Base-by-base conservation (phyloP, 2,113 vertebrate genomes). In the Peromyscus californicus region DNA sequence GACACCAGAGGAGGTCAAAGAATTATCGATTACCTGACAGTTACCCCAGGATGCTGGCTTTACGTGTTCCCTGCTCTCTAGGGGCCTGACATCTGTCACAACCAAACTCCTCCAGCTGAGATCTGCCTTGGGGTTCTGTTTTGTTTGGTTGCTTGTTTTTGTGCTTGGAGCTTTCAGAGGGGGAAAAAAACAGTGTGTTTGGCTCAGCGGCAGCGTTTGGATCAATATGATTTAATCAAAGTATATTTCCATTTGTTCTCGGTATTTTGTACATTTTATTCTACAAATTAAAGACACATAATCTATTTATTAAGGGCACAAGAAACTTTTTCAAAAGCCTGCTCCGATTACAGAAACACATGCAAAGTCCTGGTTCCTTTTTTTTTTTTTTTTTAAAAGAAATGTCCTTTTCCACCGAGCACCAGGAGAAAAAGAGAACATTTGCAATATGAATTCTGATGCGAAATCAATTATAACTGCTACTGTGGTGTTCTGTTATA, bases 231-330 rank as follows among this genome's bases (percentile, higher is more conserved):
- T 65, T 93, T 89, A 74, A 3, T 91, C 90, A 92, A 97, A 94
- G 67, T 31, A 86, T 8, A 96, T 93, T 97, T 96, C 67, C 75
- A 69, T 89, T 97, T 97, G 54, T 92, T 94, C 86, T 98, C 88
- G 61, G 21, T 93, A 70, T 91, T 97, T 94, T 93, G 74, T 72
- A 87, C 87, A 93, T 96, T 97, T 98, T 97, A 93, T 80, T 90
- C 91, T 76, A 57, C 89, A 78, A 97, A 96, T 91, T 42, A 89
- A 95, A 96, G 96, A 59, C 48, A 85, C 33, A 69, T 57, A 22
- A 74, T 82, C 70, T 98, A 91, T 92, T 98, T 94, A 96, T 80
- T 9, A 95, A 48, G 45, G 63, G 90, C 67, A 76, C 63, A 90
- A 78, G 76, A 76, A 97, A 96, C 59, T 94, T 85, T 70, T 92